Conservation (phyloP, 2,113 vertebrate species). For the Tachuris rubrigastra region DNA sequence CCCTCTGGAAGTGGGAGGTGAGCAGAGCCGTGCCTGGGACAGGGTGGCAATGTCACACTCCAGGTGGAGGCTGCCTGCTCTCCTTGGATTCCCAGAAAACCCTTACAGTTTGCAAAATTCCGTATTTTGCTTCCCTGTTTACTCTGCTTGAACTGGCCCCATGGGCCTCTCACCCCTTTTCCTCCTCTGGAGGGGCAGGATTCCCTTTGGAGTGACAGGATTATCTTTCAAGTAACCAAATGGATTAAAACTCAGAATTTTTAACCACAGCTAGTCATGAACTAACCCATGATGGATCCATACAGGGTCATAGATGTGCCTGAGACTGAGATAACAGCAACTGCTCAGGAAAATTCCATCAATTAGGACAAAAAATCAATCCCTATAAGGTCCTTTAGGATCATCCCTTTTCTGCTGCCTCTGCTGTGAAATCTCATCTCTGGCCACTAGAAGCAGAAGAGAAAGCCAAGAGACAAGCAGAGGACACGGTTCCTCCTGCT, state of each 20-base stretch:
- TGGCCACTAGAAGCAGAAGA: constrained; percentile 21
- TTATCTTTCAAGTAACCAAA: not conserved
- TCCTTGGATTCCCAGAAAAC: not conserved
- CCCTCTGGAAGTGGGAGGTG: not conserved
- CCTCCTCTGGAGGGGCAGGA: not conserved
- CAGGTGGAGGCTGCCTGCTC: not conserved
- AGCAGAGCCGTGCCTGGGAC: fast-evolving
- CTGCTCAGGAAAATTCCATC: fast-evolving
- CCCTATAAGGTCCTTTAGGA: not conserved
- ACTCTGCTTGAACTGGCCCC: not conserved
- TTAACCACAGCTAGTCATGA: not conserved
- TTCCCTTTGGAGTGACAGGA: not conserved
- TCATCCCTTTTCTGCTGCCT: not conserved
- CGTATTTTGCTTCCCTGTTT: not conserved
- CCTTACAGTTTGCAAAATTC: not conserved
- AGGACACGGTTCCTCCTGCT: constrained; percentile 47
- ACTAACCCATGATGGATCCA: not conserved
- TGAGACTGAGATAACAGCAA: not conserved
- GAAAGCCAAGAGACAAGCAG: constrained; percentile 27
- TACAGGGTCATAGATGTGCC: not conserved
- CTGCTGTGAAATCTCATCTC: not conserved
- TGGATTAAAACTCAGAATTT: not conserved
- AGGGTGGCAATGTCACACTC: fast-evolving
- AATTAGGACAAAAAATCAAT: not conserved
- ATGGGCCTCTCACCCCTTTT: not conserved